Evolutionary conservation across 2,113 vertebrate genomes (phyloP).

Genomic region (Petromus typicus): DNA sequence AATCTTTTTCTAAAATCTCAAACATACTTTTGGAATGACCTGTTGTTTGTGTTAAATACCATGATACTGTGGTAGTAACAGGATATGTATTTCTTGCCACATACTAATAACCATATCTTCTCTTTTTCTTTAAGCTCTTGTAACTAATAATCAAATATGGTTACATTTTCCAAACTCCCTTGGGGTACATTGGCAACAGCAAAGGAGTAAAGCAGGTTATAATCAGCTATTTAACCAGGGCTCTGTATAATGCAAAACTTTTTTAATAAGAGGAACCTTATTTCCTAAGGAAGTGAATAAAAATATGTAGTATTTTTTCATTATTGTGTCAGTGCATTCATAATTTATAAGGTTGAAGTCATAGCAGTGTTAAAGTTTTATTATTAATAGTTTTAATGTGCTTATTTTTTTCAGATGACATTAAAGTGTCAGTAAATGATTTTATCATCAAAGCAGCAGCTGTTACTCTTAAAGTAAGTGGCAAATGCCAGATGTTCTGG

Average conservation of each 20-base stretch:
- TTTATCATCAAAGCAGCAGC: conserved; percentile 98
- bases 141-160: conserved; percentile 27
- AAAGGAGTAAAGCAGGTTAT: conserved; percentile 26
- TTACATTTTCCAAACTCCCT: background rate
- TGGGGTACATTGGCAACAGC: background rate
- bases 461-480: conserved; percentile 95
- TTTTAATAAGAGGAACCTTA: background rate
- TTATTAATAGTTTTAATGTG: conserved; percentile 62
- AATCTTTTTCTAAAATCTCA: conserved; percentile 31
- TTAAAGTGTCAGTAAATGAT: conserved; percentile 98
- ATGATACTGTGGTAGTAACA: background rate
- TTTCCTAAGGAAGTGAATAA: background rate
- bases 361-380: conserved; percentile 15
- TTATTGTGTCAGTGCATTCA: background rate
- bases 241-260: background rate
- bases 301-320: background rate
- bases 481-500: conserved; percentile 22
- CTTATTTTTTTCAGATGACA: conserved; percentile 90
- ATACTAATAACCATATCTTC: conserved; percentile 6
- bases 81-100: conserved; percentile 41
- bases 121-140: conserved; percentile 31
- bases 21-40: conserved; percentile 52
- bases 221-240: background rate
- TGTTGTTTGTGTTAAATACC: background rate
- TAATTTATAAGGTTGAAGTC: conserved; percentile 35